Base-by-base conservation (phyloP, 2,888 invertebrate species). In the Ichneumoninae sp. region DNA sequence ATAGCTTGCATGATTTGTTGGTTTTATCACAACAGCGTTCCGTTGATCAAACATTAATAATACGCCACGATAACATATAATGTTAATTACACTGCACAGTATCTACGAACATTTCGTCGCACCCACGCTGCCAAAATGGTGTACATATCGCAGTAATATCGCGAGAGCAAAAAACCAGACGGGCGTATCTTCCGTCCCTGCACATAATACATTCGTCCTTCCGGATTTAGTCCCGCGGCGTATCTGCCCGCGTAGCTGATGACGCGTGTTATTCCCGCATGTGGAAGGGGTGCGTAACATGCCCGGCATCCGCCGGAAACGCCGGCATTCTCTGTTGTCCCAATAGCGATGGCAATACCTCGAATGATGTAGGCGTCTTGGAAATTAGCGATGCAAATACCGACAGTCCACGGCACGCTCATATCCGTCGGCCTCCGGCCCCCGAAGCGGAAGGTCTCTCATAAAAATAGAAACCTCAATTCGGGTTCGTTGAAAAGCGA, bases 381-480 rank as follows among this genome's bases (percentile, higher is more conserved):
- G 19, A 30, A 36, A 71, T 65, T 54, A 71, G 19, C 19, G 70
- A 76, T 47, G 50, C 19, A 36, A 69, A 70, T 81, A 44, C 76
- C 76, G 26, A 40, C 22, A 26, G 57, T 8, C 22, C 3, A 57
- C 57, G 26, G 8, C 57, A 4, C 57, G 4, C 4, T 57, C 26
- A 57, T 13, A 57, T 57, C 57, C 57, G 5, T 22, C 57, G 10
- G 7, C 19, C 33, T 68, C n/a, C 3, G 1, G 8, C 30, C 13
- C 13, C 19, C 10, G 44, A 54, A 19, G 50, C 36, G 6, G 70
- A 71, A 22, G 16, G 8, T 22, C 10, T 5, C 3, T 7, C 57
- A 0, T 26, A 8, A 22, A 57, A 57, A 57, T 26, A 57, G 10
- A 57, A 57, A 26, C 1, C 57, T 57, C 13, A 26, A 57, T 26